These are phyloP conservation scores for Crossocerus cetratus DNA, from an alignment of 2,888 invertebrate species.

Conservation along the genomic window DNA sequence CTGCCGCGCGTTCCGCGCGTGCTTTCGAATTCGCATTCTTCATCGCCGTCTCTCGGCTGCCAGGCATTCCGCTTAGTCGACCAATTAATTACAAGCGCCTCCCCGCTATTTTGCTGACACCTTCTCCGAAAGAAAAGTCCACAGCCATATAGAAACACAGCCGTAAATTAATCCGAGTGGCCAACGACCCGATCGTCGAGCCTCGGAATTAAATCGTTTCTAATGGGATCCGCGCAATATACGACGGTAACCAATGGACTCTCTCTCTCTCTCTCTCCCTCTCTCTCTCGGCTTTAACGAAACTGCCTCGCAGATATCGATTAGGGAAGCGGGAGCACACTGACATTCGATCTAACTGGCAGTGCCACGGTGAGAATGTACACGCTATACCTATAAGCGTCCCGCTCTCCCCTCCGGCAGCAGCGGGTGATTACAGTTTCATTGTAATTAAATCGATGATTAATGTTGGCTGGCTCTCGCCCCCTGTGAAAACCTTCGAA, in stretches of 20 bases:
- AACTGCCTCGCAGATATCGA: not conserved
- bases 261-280: no score
- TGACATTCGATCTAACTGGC: no score
- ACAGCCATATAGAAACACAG: not conserved
- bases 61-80: constrained; percentile 53
- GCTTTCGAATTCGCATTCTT: constrained; percentile 51
- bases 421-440: constrained; percentile 16
- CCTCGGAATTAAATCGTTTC: no score
- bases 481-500: constrained; percentile 10
- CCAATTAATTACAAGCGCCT: constrained; percentile 42
- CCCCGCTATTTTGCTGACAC: constrained; percentile 4
- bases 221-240: no score
- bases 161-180: not conserved
- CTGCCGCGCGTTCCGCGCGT: constrained; percentile 34
- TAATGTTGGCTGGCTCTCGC: constrained; percentile 16
- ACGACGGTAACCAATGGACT: not conserved
- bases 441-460: constrained; percentile 39
- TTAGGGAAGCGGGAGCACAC: not conserved
- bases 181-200: no score
- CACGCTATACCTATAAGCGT: not conserved
- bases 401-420: not conserved
- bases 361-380: not conserved
- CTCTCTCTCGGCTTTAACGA: not conserved
- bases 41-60: constrained; percentile 39
- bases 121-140: not conserved